Conservation (phyloP, 2,888 invertebrate genomes). For the Xestia ashworthii region DNA sequence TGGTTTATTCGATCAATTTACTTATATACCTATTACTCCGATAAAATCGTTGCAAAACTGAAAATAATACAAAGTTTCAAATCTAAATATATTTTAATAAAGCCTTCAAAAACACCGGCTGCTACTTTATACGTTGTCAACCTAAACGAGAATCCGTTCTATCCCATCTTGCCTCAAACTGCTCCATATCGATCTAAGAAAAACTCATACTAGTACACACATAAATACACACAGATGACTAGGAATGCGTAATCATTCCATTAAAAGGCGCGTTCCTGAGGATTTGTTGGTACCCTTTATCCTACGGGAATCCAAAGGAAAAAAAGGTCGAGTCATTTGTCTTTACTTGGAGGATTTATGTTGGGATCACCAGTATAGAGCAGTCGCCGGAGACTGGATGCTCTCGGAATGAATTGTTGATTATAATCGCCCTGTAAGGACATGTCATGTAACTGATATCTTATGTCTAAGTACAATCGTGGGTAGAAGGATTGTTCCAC, state of each 20-base stretch:
- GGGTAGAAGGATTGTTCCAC: constrained; percentile 9
- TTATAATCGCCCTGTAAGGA: constrained; percentile 72
- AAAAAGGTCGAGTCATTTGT: constrained; percentile 87
- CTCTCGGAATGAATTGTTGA: constrained; percentile 76
- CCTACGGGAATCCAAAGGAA: constrained; percentile 81
- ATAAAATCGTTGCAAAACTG: background rate
- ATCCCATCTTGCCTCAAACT: background rate
- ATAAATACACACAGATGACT: constrained; percentile 62
- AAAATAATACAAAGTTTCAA: too few relatives aligned
- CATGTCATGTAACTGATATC: constrained; percentile 61
- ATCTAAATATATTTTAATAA: background rate
- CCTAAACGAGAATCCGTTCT: background rate
- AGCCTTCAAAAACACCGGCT: background rate
- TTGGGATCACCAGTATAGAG: constrained; percentile 80
- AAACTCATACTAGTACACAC: constrained; percentile 18
- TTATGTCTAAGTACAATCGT: constrained; percentile 9
- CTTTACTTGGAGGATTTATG: constrained; percentile 87
- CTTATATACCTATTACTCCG: background rate
- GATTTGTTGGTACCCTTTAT: constrained; percentile 83
- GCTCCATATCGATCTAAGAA: background rate
- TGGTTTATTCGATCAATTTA: background rate
- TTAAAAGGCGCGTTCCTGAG: constrained; percentile 81
- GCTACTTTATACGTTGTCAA: background rate
- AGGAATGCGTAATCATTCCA: constrained; percentile 84
- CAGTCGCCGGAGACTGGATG: constrained; percentile 72